Conservation (phyloP, 2,888 invertebrate species). For the Dynastes tityus region DNA sequence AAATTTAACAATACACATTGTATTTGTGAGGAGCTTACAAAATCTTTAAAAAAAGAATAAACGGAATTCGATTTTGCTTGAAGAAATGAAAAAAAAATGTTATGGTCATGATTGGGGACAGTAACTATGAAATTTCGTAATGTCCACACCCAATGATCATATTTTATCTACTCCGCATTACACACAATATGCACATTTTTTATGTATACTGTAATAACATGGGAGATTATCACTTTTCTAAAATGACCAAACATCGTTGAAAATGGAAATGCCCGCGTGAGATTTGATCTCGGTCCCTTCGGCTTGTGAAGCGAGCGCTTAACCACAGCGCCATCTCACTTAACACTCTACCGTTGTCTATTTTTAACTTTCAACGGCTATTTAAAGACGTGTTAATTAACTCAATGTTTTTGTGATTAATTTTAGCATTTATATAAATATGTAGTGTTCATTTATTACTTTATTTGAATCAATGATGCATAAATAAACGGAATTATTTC, state of each 20-base stretch:
- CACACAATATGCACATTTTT: conserved; percentile 22
- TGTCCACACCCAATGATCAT: conserved; percentile 50
- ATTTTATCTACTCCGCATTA: conserved; percentile 38
- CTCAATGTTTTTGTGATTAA: too few species aligned
- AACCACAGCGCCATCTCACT: background rate
- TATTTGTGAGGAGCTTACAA: too few species aligned
- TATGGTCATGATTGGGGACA: conserved; percentile 49
- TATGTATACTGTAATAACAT: conserved; percentile 26
- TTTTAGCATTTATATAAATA: too few species aligned
- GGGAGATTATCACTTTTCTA: background rate
- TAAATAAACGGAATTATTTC: too few species aligned
- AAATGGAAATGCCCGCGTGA: background rate
- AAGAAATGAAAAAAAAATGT: conserved; percentile 35
- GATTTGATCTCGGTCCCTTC: conserved; percentile 36
- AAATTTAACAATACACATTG: too few species aligned
- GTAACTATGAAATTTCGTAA: conserved; percentile 17
- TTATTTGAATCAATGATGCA: too few species aligned
- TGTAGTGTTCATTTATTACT: too few species aligned
- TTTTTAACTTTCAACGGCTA: too few species aligned
- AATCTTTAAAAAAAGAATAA: too few species aligned
- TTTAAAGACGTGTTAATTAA: too few species aligned
- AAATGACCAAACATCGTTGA: too few species aligned
- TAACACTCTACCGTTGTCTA: background rate
- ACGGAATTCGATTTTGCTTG: background rate
- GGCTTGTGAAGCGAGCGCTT: background rate